phyloP scores from a whole-genome alignment of 2,113 vertebrate genomes.

The Nesogale talazaci region DNA sequence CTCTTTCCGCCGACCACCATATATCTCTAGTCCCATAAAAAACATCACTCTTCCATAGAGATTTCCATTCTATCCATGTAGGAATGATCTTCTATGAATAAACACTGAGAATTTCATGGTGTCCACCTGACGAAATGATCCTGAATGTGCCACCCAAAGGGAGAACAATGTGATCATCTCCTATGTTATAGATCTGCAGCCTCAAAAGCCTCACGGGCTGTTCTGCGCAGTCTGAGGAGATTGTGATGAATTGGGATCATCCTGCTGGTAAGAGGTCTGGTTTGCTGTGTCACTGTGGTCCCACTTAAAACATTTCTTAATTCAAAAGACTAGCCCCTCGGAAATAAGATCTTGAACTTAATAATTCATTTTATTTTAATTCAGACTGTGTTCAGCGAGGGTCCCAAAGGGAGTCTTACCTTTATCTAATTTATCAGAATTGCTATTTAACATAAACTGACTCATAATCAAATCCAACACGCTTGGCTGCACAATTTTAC shows the following conservation, averaged over 20 bases:
- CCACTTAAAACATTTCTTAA: not conserved
- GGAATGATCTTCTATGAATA: not conserved
- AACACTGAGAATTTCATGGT: not conserved
- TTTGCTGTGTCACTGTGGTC: not conserved
- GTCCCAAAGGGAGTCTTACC: not conserved
- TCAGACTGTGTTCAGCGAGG: not conserved
- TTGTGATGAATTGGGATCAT: too few relatives aligned
- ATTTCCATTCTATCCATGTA: not conserved
- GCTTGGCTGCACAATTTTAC: slow-evolving; percentile 3
- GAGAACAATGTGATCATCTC: not conserved
- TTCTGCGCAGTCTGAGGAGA: not conserved
- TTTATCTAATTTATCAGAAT: slow-evolving; percentile 51
- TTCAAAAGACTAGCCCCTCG: not conserved
- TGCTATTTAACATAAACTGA: slow-evolving; percentile 51
- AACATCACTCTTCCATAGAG: not conserved
- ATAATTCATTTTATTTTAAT: not conserved
- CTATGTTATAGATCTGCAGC: not conserved
- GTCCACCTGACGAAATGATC: slow-evolving; percentile 20
- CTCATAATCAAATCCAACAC: slow-evolving; percentile 25
- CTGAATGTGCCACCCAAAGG: too few relatives aligned
- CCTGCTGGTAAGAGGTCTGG: not conserved
- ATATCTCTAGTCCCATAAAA: not conserved
- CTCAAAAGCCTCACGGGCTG: not conserved
- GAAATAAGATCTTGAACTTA: not conserved
- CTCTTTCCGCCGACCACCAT: not conserved